These are phyloP conservation scores for Onychostoma macrolepis DNA, from an alignment of 2,113 vertebrate genomes.

Conservation along the genomic window DNA sequence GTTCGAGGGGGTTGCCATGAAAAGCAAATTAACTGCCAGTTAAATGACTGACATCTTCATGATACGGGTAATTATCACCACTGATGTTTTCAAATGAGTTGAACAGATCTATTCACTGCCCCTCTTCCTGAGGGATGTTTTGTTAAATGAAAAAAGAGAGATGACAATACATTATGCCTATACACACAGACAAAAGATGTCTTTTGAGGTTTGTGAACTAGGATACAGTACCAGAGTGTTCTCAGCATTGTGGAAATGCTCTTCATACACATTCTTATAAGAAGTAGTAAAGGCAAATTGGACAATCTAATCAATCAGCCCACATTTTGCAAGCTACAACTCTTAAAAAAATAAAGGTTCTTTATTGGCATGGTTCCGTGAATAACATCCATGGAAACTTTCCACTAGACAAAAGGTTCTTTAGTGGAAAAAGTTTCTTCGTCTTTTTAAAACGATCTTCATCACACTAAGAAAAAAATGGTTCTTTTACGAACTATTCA, in stretches of 20 bases:
- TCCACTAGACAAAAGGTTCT: neutral
- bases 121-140: slow-evolving; percentile 46
- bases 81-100: slow-evolving; percentile 54
- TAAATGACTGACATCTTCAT: slow-evolving; percentile 66
- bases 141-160: slow-evolving; percentile 47
- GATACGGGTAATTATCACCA: slow-evolving; percentile 65
- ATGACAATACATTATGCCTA: slow-evolving; percentile 29
- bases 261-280: neutral
- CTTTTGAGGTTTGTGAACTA: neutral
- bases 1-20: slow-evolving; percentile 39
- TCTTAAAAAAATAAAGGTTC: neutral
- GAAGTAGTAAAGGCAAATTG: neutral
- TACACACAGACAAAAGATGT: neutral
- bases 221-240: slow-evolving; percentile 35
- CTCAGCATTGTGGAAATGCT: neutral
- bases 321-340: neutral
- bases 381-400: neutral
- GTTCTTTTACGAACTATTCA: neutral
- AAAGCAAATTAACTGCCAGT: slow-evolving; percentile 58
- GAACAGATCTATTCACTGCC: slow-evolving; percentile 44
- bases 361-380: neutral
- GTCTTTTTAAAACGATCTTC: neutral
- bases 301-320: neutral
- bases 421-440: neutral
- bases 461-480: neutral